Conservation (phyloP, 1,140 invertebrate genomes). For the Lineus longissimus region DNA sequence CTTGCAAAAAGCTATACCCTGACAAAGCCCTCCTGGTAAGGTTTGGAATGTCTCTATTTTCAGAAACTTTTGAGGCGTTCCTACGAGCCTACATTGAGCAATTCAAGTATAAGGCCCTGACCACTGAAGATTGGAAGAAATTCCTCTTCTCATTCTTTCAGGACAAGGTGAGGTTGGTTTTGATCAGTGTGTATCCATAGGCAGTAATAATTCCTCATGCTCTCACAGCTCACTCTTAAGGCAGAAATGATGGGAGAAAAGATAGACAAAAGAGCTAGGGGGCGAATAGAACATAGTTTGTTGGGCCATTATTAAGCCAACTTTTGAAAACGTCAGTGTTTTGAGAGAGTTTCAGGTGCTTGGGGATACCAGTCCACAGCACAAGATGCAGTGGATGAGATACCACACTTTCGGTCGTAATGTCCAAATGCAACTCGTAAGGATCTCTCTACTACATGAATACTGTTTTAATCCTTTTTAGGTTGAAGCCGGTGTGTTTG, state of each 20-base stretch:
- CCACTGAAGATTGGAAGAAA: conserved; percentile 74
- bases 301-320: background rate
- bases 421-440: too few relatives aligned
- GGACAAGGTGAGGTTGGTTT: conserved; percentile 48
- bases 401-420: too few relatives aligned
- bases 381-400: too few relatives aligned
- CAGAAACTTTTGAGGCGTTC: conserved; percentile 78
- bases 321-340: too few relatives aligned
- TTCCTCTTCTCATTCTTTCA: conserved; percentile 76
- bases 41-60: conserved; percentile 33
- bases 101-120: conserved; percentile 79
- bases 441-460: background rate
- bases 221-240: background rate
- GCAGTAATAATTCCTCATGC: too few relatives aligned
- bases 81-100: conserved; percentile 75
- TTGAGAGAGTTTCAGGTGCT: too few relatives aligned
- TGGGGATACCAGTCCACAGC: too few relatives aligned
- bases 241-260: background rate
- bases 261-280: background rate
- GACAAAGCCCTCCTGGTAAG: background rate
- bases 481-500: conserved; percentile 35
- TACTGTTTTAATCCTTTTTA: conserved; percentile 8
- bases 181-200: background rate
- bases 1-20: too few relatives aligned
- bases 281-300: background rate